Conservation (phyloP, 2,797 vertebrate species). For the Premnoplex brunnescens region DNA sequence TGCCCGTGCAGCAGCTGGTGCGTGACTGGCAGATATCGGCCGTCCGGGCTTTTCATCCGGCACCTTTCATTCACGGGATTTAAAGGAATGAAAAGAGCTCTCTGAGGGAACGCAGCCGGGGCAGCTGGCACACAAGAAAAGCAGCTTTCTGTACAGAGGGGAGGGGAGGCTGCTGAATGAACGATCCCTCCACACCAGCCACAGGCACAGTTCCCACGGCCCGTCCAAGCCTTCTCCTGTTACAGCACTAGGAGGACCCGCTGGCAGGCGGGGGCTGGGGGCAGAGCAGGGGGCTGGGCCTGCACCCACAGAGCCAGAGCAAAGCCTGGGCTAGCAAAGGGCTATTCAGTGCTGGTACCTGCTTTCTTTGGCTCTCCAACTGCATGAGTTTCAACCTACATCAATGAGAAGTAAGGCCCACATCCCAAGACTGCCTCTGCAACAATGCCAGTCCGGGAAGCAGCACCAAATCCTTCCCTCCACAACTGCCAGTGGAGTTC, state of each 20-base stretch:
- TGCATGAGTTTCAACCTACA: background rate
- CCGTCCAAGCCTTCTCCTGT: constrained; percentile 15
- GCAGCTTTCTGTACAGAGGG: constrained; percentile 35
- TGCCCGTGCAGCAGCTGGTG: constrained; percentile 47
- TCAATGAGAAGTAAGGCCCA: accelerated
- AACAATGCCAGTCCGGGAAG: background rate
- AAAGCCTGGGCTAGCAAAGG: background rate
- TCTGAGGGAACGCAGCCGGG: constrained; percentile 12
- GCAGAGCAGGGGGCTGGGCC: background rate
- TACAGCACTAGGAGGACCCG: background rate
- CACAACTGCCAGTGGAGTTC: accelerated
- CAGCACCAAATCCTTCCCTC: background rate
- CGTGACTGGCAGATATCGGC: constrained; percentile 10
- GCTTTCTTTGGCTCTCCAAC: background rate
- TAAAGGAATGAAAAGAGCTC: constrained; percentile 47
- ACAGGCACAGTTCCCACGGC: constrained; percentile 4
- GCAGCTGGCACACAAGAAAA: constrained; percentile 44
- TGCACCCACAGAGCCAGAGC: background rate
- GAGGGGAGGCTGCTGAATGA: constrained; percentile 14
- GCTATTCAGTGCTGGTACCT: background rate
- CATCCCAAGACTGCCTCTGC: background rate
- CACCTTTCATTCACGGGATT: constrained; percentile 53
- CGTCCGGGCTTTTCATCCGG: constrained; percentile 22
- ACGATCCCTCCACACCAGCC: background rate
- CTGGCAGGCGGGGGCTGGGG: background rate